Base-by-base conservation (phyloP, 2,888 invertebrate species). In the Adineta ricciae region DNA sequence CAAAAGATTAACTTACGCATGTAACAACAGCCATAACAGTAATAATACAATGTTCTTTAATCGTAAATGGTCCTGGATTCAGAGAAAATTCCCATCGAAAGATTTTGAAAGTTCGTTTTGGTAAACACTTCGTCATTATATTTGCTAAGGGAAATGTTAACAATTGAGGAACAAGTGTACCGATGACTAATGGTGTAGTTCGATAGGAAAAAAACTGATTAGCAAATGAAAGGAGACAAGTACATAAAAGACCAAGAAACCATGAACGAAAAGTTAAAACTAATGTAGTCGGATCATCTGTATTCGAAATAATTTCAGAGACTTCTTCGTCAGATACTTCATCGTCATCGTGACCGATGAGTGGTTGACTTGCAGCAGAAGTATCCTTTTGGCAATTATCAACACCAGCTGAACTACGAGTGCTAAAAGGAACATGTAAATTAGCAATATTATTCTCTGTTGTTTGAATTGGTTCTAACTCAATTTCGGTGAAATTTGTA, bases 191-290 rank as follows among this genome's bases (percentile, higher is more conserved):
- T 41, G 78, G 78, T 41, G 38, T n/a, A 41, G 78, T 78, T 78
- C 78, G 38, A 41, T 78, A 78, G 5, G 8, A 41, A 78, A 78
- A 78, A n/a, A 78, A 78, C n/a, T 78, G 78, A 78, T 78, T 78
- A 41, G 41, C n/a, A 78, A 78, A 78, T 41, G 78, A 78, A 14
- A 78, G 41, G n/a, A 78, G 0, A 78, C 38, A 19, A 1, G 78
- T 78, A 41, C 38, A 78, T n/a, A 14, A 14, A 14, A 78, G 4
- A 1, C 78, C 78, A 38, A 78, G 41, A 78, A 78, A 78, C 24
- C 21, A 21, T 38, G 78, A 41, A n/a, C 78, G 78, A 78, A 78
- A 78, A 41, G 78, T 78, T 78, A 78, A 38, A 38, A 38, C 38
- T 24, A 19, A 9, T 3, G n/a, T 7, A 41, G 24, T 21, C 41